phyloP scores from a whole-genome alignment of 2,797 vertebrate species.

The Emydoidea blandingii region DNA sequence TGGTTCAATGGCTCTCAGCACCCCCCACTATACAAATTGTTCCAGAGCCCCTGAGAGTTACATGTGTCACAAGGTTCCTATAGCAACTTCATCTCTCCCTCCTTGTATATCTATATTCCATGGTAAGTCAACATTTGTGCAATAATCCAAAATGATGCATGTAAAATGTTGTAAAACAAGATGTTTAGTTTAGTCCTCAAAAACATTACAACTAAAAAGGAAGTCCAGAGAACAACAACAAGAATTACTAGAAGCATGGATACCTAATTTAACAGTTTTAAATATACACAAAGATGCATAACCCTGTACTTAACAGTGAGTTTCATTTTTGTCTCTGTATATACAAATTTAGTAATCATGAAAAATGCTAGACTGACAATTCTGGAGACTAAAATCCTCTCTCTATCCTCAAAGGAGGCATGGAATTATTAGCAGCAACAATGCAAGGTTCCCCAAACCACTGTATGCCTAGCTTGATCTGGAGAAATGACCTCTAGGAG shows the following conservation, averaged over 20 bases:
- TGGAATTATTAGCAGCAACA: background rate
- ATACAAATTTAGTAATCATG: background rate
- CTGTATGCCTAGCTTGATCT: background rate
- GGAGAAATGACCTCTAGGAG: background rate
- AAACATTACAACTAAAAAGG: background rate
- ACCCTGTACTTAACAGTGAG: background rate
- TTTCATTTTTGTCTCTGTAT: background rate
- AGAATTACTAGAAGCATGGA: background rate
- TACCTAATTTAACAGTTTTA: background rate
- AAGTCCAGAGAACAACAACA: background rate
- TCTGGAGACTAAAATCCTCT: background rate
- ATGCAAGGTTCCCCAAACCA: background rate
- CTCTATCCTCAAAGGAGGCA: background rate
- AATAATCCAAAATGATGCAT: constrained; percentile 10
- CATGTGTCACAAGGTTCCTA: constrained; percentile 31
- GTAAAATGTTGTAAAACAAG: background rate
- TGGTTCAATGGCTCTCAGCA: no score
- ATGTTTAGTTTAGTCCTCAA: background rate
- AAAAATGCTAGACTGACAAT: background rate
- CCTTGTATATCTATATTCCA: constrained; percentile 20
- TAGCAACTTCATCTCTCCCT: constrained; percentile 60
- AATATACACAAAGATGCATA: background rate
- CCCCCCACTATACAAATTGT: no score
- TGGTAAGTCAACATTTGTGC: constrained; percentile 41
- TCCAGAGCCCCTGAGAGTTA: background rate